Base-by-base conservation (phyloP, 1,140 invertebrate species). In the Littorina saxatilis region DNA sequence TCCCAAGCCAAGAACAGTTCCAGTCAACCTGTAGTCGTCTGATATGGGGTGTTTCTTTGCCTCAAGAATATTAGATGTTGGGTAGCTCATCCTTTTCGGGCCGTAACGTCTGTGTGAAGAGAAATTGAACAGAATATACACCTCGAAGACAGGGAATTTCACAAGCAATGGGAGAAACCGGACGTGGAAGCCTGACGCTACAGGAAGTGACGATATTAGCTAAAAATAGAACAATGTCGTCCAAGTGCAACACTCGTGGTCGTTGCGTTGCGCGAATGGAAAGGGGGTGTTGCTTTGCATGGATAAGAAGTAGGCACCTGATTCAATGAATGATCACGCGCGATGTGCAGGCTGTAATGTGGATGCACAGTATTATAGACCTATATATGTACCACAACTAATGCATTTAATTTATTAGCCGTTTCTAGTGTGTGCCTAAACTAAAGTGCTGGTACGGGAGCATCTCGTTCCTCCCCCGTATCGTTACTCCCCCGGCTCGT, bases 11-110 rank as follows among this genome's bases (percentile, higher is more conserved):
- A 99, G 94, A 20, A 99, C 98, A 75, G 95, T 97, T 89, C 96
- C 96, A n/a, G 97, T 97, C 85, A 99, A 97, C 91, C 96, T 95
- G 91, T 99, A 99, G 92, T 99, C 98, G 80, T 98, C 95, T 40
- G 95, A 96, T 84, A 99, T 96, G 29, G 96, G 94, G 50, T 95
- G 97, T 55, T 91, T 91, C 85, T 91, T 92, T 9, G 91, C 87
- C 37, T 90, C 87, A 58, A 91, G 84, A 58, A 81, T 79, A 82
- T 86, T 87, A 68, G 66, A n/a, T 68, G 35, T 37, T 43, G 58
- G 27, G 27, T 83, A 55, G 52, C 50, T 61, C 77, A 81, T 63
- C 43, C 58, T 74, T 75, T 70, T 61, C 20, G 61, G 75, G 20
- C 76, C 58, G 61, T 63, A 73, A 27, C 68, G 58, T 52, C 66